These are phyloP conservation scores for Theretra japonica DNA, from an alignment of 2,888 invertebrate genomes.

Conservation along the genomic window DNA sequence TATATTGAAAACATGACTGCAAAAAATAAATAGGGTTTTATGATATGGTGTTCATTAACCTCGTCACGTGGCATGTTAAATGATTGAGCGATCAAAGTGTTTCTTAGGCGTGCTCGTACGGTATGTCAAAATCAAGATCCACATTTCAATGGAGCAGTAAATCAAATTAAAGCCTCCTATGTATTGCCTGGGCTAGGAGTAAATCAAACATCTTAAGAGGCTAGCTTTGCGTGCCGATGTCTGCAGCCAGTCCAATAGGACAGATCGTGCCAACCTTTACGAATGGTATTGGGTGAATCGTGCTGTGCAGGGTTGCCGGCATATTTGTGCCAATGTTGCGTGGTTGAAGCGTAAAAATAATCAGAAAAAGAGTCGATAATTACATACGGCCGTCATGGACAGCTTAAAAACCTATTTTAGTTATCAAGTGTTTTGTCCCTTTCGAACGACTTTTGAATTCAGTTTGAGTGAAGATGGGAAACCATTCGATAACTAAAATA, in stretches of 20 bases:
- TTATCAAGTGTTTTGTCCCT: too few relatives aligned
- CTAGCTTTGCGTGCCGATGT: slow-evolving; percentile 46
- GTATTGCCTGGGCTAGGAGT: slow-evolving; percentile 18
- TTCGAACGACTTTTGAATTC: too few relatives aligned
- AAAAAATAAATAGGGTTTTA: not conserved
- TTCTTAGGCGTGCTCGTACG: not conserved
- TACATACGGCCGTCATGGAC: too few relatives aligned
- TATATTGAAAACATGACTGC: too few relatives aligned
- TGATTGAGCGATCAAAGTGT: not conserved
- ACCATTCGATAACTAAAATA: too few relatives aligned
- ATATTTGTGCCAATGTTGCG: not conserved
- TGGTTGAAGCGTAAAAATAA: not conserved
- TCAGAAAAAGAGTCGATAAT: too few relatives aligned
- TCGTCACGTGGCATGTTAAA: not conserved
- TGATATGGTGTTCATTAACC: not conserved
- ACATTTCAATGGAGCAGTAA: slow-evolving; percentile 36
- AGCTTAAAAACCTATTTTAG: too few relatives aligned
- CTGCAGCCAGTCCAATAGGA: slow-evolving; percentile 52
- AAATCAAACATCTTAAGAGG: slow-evolving; percentile 31
- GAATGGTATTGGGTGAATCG: slow-evolving; percentile 57
- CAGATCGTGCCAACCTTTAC: slow-evolving; percentile 60
- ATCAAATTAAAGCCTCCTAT: slow-evolving; percentile 37
- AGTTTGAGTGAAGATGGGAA: too few relatives aligned
- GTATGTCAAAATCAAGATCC: not conserved
- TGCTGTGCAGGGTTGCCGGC: slow-evolving; percentile 53